phyloP scores from a whole-genome alignment of 2,888 invertebrate species.

The Phalangium opilio region DNA sequence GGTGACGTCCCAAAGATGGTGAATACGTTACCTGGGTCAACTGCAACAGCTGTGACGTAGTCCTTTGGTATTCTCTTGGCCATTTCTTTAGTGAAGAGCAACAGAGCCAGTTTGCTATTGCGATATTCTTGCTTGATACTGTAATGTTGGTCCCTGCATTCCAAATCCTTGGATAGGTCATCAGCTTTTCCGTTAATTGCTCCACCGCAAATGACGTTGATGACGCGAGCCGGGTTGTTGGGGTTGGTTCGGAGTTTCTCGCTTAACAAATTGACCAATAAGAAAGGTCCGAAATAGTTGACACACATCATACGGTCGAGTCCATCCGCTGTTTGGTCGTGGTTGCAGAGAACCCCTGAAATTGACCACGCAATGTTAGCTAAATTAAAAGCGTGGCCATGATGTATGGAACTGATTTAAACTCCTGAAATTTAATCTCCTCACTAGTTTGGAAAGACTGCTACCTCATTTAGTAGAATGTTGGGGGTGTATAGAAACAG shows the following conservation, averaged over 20 bases:
- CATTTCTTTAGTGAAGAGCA: slow-evolving; percentile 15
- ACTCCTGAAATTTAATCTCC: too few species aligned
- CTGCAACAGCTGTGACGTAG: slow-evolving; percentile 10
- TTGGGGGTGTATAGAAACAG: too few species aligned
- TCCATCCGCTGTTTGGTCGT: slow-evolving; percentile 19
- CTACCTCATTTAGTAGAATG: too few species aligned
- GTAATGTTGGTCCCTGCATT: slow-evolving; percentile 1
- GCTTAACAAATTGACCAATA: slow-evolving; percentile 18
- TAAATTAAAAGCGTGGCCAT: too few species aligned
- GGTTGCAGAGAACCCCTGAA: neutral
- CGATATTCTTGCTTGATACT: slow-evolving; percentile 10
- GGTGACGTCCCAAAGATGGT: too few species aligned
- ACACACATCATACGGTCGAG: slow-evolving; percentile 21
- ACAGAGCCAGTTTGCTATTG: slow-evolving; percentile 14
- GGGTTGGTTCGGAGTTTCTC: slow-evolving; percentile 14
- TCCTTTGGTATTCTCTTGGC: slow-evolving; percentile 7
- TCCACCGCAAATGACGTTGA: slow-evolving; percentile 20
- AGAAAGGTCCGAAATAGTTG: slow-evolving; percentile 21
- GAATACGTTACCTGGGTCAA: slow-evolving; percentile 12
- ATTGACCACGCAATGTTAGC: too few species aligned
- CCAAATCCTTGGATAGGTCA: too few species aligned
- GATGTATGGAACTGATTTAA: too few species aligned
- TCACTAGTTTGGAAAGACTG: too few species aligned
- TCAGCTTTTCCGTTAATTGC: too few species aligned
- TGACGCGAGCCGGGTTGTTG: slow-evolving; percentile 10